Percentiles rank a stretch among this genome's conserved stretches.
Conservation (phyloP, 2,888 invertebrate genomes). For the Caenorhabditis panamensis region DNA sequence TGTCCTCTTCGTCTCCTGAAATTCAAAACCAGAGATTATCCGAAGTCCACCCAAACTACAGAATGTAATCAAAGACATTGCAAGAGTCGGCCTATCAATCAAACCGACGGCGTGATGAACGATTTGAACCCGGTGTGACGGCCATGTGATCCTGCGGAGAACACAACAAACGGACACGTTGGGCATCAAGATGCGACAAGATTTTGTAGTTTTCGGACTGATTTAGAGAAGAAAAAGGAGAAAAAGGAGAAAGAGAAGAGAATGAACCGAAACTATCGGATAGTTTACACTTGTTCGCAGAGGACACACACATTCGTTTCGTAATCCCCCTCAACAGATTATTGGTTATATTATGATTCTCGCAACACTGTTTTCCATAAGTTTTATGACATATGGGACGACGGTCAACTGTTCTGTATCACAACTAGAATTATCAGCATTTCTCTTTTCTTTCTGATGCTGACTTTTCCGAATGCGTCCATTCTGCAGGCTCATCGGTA, state of each 20-base stretch:
- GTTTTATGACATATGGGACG: conserved; percentile 5
- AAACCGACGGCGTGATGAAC: conserved; percentile 20
- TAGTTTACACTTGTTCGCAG: background rate
- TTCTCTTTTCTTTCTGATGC: no score
- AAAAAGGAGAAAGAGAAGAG: background rate
- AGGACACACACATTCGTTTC: background rate
- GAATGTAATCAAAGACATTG: conserved; percentile 4
- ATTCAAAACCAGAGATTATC: conserved; percentile 21
- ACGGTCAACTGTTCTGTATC: conserved; percentile 8
- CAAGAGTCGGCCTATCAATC: background rate
- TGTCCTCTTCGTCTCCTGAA: background rate
- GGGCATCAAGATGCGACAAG: conserved; percentile 5
- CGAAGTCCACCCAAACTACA: conserved; percentile 41
- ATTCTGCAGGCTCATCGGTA: conserved; percentile 61
- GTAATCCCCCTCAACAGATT: conserved; percentile 10
- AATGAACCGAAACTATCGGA: conserved; percentile 1
- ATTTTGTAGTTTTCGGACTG: background rate
- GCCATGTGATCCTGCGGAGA: conserved; percentile 38
- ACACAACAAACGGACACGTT: conserved; percentile 10
- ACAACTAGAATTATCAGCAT: background rate
- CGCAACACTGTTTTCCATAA: conserved; percentile 17
- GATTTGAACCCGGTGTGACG: conserved; percentile 48
- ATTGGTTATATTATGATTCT: background rate
- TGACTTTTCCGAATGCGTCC: conserved; percentile 42
- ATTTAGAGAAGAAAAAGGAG: background rate